Percentiles rank a stretch among this genome's conserved stretches.
Conservation (phyloP, 2,113 vertebrate species). For the Urocynchramus pylzowi region DNA sequence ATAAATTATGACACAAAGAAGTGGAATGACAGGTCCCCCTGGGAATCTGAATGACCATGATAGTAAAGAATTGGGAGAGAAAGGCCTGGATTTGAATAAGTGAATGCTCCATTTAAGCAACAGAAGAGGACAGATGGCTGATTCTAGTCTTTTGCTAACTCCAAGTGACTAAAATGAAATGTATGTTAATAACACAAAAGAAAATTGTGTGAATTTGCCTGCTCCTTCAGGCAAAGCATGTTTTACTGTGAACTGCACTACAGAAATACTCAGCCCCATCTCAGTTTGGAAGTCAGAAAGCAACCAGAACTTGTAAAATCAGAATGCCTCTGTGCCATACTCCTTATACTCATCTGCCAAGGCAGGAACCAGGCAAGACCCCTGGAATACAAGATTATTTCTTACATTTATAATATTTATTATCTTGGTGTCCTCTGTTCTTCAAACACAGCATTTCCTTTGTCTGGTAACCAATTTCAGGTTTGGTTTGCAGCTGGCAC, state of each 20-base stretch:
- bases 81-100: not conserved
- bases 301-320: not conserved
- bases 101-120: not conserved
- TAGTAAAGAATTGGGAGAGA: not conserved
- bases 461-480: not conserved
- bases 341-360: not conserved
- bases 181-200: not conserved
- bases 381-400: not conserved
- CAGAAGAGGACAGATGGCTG: not conserved
- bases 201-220: not conserved
- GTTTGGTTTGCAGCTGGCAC: not conserved
- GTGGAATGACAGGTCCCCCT: not conserved
- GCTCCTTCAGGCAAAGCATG: not conserved
- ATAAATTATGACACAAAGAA: not conserved
- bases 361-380: not conserved
- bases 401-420: not conserved
- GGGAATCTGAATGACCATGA: not conserved
- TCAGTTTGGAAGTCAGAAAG: not conserved
- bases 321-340: not conserved
- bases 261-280: not conserved
- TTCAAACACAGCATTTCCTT: not conserved
- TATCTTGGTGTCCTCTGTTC: fast-evolving
- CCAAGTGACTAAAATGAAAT: not conserved
- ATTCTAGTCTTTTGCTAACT: not conserved
- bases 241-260: not conserved